Percentiles rank a stretch among this genome's conserved stretches.
Conservation (phyloP, 2,888 invertebrate genomes). For the Heteropelma amictum region DNA sequence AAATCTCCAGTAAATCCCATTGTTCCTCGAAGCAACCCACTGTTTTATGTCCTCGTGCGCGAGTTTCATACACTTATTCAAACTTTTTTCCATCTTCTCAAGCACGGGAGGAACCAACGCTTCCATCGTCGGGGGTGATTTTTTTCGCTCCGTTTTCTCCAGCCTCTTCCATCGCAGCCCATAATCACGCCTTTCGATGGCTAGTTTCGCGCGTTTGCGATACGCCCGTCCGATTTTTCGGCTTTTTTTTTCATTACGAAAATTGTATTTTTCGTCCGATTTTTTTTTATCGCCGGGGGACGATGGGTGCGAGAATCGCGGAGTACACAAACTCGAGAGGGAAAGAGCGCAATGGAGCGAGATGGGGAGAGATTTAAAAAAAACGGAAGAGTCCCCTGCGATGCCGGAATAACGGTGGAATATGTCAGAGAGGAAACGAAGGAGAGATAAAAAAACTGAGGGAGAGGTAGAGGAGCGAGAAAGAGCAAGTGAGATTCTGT, state of each 20-base stretch:
- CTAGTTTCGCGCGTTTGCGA: constrained; percentile 72
- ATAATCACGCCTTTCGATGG: constrained; percentile 51
- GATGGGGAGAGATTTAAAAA: constrained; percentile 2
- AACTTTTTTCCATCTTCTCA: constrained; percentile 17
- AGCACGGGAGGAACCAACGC: neutral
- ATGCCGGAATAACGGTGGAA: constrained; percentile 7
- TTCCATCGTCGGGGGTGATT: constrained; percentile 31
- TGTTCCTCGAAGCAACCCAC: constrained; percentile 39
- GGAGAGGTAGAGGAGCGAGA: neutral
- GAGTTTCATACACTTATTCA: constrained; percentile 14
- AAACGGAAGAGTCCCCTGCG: constrained; percentile 4
- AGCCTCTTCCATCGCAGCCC: constrained; percentile 4
- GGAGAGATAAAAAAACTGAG: constrained; percentile 1
- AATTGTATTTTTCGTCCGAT: neutral
- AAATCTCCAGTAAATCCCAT: constrained; percentile 51
- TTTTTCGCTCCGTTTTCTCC: neutral
- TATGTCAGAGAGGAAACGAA: constrained; percentile 17
- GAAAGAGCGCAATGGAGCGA: constrained; percentile 18
- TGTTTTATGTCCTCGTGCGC: constrained; percentile 32
- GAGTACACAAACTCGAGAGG: neutral
- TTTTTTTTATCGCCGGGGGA: constrained; percentile 6
- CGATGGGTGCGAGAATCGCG: constrained; percentile 12
- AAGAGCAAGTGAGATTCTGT: constrained; percentile 11
- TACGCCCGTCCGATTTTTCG: constrained; percentile 62
- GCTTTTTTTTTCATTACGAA: constrained; percentile 63